Evolutionary conservation across 2,797 vertebrate species (phyloP), one percentile per base, ranked within the genome.

Genomic region (Intellagama lesueurii): DNA sequence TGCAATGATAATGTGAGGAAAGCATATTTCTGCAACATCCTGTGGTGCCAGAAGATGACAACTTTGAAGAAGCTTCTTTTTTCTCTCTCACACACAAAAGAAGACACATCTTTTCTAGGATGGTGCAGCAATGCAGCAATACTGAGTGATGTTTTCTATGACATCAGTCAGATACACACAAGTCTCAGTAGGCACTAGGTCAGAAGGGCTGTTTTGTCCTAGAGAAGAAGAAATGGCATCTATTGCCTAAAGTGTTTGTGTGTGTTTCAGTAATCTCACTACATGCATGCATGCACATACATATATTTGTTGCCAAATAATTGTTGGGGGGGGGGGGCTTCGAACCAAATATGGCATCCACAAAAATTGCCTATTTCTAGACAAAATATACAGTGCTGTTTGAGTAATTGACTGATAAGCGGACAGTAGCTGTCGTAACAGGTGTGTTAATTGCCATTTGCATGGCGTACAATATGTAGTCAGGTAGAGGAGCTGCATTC

Each of bases 361-460:
- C 73, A 73, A n/a, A 32, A 24, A 52, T 85, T 85, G 32, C 40
- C 52, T 73, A 91, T 77, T 4, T 72, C n/a, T 93, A 1, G 0
- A 35, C 24, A 81, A 4, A 81, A 9, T 19, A 40, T 35, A 30
- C 12, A 47, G 28, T n/a, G 40, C 69, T 30, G 4, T 28, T 76
- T 83, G 28, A 19, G 14, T 40, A 28, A 83, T 26, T n/a, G 16
- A 49, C 79, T 90, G 60, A 86, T 79, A 85, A 84, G 9, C 30
- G 1, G 22, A 7, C 24, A 56, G 52, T 80, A 84, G 86, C 87
- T 3, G 5, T 87, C 89, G 89, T 87, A 84, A 47, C 70, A 85
- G 5, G n/a, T 32, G 22, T 32, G 32, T 60, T 35, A 75, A 76
- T 60, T 28, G 72, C 72, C 14, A 82, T 64, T 30, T 68, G 81